These are phyloP conservation scores for Chloroceryle inda DNA, from an alignment of 2,797 vertebrate species.

Conservation along the genomic window DNA sequence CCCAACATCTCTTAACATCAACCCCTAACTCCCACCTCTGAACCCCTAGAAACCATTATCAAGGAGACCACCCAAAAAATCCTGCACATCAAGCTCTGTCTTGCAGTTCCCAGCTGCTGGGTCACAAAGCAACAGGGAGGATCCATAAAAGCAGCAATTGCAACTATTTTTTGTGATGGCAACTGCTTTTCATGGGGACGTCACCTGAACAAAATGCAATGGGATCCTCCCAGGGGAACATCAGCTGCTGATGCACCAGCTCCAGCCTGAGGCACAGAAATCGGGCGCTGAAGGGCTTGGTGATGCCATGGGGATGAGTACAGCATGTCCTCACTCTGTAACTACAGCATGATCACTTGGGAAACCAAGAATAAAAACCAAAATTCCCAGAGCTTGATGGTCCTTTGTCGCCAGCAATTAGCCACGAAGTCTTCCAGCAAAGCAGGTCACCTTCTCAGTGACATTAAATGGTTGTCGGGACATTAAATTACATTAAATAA, in stretches of 20 bases:
- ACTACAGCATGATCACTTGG: fast-evolving
- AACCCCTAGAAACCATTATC: not conserved
- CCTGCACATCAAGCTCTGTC: not conserved
- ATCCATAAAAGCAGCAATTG: fast-evolving
- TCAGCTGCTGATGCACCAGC: not conserved
- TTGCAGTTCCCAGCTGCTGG: fast-evolving
- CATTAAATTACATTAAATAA: not conserved
- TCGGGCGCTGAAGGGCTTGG: fast-evolving
- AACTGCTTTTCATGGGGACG: fast-evolving
- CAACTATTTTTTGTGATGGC: fast-evolving
- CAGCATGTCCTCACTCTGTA: fast-evolving
- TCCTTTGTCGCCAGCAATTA: not conserved
- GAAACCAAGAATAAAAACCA: not conserved
- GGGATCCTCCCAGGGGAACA: not conserved
- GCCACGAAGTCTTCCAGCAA: not conserved
- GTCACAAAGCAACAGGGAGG: not conserved
- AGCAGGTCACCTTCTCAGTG: not conserved
- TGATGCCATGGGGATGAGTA: not conserved
- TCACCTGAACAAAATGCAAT: fast-evolving
- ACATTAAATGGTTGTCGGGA: not conserved
- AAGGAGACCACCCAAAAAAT: not conserved
- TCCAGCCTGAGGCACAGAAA: not conserved
- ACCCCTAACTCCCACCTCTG: not conserved
- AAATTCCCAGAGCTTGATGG: not conserved
- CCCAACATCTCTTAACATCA: fast-evolving